These are phyloP conservation scores for Oscheius sp. DNA, from an alignment of 1,140 invertebrate species.

Conservation along the genomic window DNA sequence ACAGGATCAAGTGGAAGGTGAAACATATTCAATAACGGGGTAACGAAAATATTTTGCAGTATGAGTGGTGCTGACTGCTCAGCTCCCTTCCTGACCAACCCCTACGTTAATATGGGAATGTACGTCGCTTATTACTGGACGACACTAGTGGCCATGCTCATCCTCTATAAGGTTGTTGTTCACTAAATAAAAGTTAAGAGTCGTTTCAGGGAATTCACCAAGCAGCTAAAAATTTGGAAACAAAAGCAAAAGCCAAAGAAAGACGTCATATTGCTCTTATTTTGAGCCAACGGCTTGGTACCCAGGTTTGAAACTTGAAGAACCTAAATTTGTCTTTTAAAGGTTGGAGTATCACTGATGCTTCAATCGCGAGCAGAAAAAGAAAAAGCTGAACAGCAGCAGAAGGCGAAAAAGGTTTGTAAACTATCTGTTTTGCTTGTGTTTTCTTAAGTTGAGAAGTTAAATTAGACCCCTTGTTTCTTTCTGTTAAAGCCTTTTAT, in stretches of 20 bases:
- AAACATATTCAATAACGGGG: slow-evolving; percentile 3
- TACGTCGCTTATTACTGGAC: slow-evolving; percentile 61
- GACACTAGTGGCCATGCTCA: slow-evolving; percentile 59
- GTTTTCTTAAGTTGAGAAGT: not conserved
- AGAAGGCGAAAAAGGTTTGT: slow-evolving; percentile 19
- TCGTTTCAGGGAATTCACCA: slow-evolving; percentile 58
- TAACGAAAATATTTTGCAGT: slow-evolving; percentile 21
- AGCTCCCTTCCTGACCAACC: slow-evolving; percentile 58
- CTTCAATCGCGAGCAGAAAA: slow-evolving; percentile 45
- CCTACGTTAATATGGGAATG: slow-evolving; percentile 61
- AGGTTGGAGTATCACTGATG: slow-evolving; percentile 60
- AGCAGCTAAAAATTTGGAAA: slow-evolving; percentile 60
- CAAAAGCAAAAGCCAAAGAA: slow-evolving; percentile 60
- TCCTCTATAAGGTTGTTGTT: slow-evolving; percentile 54
- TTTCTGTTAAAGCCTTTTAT: not conserved
- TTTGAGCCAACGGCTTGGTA: slow-evolving; percentile 58
- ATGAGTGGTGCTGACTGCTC: slow-evolving; percentile 55
- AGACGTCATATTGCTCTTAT: slow-evolving; percentile 58
- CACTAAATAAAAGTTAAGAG: not conserved
- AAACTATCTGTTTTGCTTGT: not conserved
- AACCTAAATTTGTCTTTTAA: slow-evolving; percentile 17
- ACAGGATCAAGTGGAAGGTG: slow-evolving; percentile 38
- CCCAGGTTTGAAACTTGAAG: slow-evolving; percentile 46
- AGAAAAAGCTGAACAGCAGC: slow-evolving; percentile 18
- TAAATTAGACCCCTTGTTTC: not conserved